Evolutionary conservation across 2,797 vertebrate species (phyloP).

Genomic region (Rallus crepitans): DNA sequence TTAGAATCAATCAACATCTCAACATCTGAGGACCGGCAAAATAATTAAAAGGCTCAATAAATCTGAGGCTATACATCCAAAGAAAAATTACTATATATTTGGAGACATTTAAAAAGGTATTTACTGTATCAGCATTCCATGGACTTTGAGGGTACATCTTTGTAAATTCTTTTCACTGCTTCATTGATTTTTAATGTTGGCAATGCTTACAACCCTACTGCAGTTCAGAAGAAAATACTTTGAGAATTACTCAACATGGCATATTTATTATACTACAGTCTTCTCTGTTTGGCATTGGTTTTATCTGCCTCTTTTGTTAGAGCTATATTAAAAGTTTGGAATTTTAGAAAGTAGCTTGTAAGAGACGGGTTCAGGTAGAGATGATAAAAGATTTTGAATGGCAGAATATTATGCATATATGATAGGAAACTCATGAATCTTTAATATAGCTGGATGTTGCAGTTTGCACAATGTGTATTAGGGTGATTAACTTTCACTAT

Average conservation of each 20-base stretch:
- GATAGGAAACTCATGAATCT: not conserved
- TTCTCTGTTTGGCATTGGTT: not conserved
- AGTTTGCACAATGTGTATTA: not conserved
- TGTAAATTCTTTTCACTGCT: conserved; percentile 34
- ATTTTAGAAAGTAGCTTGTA: not conserved
- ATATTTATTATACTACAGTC: not conserved
- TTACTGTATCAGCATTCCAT: conserved; percentile 46
- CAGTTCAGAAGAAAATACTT: conserved; percentile 19
- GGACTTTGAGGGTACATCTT: conserved; percentile 32
- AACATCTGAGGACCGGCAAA: conserved; percentile 68
- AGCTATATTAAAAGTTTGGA: not conserved
- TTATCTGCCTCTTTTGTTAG: not conserved
- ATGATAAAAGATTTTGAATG: not conserved
- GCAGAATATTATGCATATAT: not conserved
- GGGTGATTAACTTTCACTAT: not conserved
- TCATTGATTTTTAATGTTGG: conserved; percentile 51
- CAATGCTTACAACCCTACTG: not conserved
- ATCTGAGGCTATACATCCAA: conserved; percentile 48
- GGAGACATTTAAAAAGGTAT: conserved; percentile 49
- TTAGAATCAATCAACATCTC: conserved; percentile 69
- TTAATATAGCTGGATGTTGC: not conserved
- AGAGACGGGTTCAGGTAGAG: not conserved
- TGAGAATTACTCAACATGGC: not conserved
- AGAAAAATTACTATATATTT: conserved; percentile 55
- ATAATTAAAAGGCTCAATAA: conserved; percentile 74